Evolutionary conservation across 2,113 vertebrate genomes (phyloP).

Genomic region (Limnothrissa miodon): DNA sequence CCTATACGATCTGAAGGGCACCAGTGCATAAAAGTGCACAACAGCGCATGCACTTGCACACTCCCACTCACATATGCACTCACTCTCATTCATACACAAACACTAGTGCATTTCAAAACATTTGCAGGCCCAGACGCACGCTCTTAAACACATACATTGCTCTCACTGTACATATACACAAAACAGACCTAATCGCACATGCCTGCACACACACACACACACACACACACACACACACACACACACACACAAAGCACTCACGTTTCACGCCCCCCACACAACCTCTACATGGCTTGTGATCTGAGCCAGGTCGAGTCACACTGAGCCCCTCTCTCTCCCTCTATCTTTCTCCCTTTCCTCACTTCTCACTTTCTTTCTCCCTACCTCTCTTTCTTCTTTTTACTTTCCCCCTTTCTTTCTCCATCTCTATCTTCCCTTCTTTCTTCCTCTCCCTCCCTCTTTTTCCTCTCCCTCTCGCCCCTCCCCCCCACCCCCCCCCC

Average conservation of each 20-base stretch:
- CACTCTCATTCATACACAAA: not conserved
- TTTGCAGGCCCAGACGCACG: not conserved
- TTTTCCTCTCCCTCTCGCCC: too few species aligned
- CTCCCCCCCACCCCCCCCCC: too few species aligned
- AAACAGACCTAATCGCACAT: not conserved
- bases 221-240: conserved; percentile 1
- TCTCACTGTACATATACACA: not conserved
- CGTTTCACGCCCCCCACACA: not conserved
- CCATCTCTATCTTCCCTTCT: not conserved
- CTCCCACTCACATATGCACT: not conserved
- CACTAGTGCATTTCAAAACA: not conserved
- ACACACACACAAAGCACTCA: not conserved
- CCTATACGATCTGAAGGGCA: too few species aligned
- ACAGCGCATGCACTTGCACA: not conserved
- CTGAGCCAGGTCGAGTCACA: not conserved
- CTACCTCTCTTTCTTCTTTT: not conserved
- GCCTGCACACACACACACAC: not conserved
- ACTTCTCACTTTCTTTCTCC: not conserved
- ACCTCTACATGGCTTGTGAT: not conserved
- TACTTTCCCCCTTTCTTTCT: not conserved
- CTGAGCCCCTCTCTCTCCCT: not conserved
- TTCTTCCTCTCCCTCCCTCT: not conserved
- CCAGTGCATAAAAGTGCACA: not conserved
- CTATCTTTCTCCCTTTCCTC: not conserved
- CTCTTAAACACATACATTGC: not conserved